These are phyloP conservation scores for Diloba caeruleocephala DNA, from an alignment of 2,888 invertebrate genomes.

Conservation along the genomic window DNA sequence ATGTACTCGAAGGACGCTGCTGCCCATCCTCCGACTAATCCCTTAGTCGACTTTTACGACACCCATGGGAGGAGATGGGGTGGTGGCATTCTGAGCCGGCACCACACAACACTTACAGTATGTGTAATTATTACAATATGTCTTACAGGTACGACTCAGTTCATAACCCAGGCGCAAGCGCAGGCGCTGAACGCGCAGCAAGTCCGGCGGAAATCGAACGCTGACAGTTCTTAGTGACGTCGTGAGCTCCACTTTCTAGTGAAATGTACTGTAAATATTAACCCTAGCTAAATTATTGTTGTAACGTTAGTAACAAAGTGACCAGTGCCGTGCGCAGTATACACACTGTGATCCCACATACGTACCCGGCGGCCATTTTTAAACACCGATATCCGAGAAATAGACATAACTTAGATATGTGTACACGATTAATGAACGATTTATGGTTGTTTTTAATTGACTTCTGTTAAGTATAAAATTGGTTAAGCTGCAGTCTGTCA, in stretches of 20 bases:
- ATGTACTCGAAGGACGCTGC: too few species aligned
- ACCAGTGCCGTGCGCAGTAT: constrained; percentile 64
- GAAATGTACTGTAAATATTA: constrained; percentile 70
- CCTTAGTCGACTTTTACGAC: too few species aligned
- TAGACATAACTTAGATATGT: constrained; percentile 51
- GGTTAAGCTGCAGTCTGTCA: constrained; percentile 32
- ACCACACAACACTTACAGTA: too few species aligned
- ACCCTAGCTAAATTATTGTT: constrained; percentile 69
- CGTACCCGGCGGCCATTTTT: constrained; percentile 59
- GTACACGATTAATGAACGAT: constrained; percentile 38
- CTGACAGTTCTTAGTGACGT: constrained; percentile 84
- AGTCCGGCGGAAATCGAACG: constrained; percentile 85
- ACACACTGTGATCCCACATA: constrained; percentile 62
- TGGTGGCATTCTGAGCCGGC: too few species aligned
- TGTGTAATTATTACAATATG: too few species aligned
- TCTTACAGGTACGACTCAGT: constrained; percentile 79
- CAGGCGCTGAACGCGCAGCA: constrained; percentile 81
- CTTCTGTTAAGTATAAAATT: constrained; percentile 35
- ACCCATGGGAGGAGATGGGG: too few species aligned
- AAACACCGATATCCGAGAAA: constrained; percentile 53
- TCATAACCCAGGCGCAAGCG: constrained; percentile 81
- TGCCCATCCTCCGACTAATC: too few species aligned
- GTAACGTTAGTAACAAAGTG: constrained; percentile 57
- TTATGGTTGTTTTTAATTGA: constrained; percentile 49
- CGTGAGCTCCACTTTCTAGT: constrained; percentile 54